Conservation (phyloP, 2,888 invertebrate species). For the Chrysomela aeneicollis region DNA sequence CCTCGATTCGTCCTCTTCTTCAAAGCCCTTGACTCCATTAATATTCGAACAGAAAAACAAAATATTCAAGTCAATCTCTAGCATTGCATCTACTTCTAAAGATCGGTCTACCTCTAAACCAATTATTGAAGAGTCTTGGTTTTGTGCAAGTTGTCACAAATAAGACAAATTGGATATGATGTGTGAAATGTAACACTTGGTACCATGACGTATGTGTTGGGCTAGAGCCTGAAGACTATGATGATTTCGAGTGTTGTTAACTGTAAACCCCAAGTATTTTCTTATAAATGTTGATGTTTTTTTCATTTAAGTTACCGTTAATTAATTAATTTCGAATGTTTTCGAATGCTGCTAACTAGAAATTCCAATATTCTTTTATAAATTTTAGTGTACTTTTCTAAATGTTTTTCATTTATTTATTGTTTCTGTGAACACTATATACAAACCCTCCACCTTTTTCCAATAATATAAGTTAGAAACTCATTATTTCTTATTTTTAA, state of each 20-base stretch:
- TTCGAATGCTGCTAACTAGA: neutral
- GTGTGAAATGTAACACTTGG: constrained; percentile 4
- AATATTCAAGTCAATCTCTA: too few species aligned
- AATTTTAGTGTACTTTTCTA: neutral
- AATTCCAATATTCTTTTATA: neutral
- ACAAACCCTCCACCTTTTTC: neutral
- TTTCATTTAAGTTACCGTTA: neutral
- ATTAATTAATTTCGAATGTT: neutral
- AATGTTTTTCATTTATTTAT: neutral
- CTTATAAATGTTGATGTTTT: neutral
- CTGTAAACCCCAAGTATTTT: constrained; percentile 10
- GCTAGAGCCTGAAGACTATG: constrained; percentile 22
- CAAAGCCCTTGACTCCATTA: too few species aligned
- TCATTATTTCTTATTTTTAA: neutral
- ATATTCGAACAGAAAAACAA: too few species aligned
- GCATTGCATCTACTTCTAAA: too few species aligned
- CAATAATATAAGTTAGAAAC: neutral
- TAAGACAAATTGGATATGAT: too few species aligned
- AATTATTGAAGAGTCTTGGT: neutral
- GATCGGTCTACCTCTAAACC: too few species aligned
- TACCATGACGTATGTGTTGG: constrained; percentile 24
- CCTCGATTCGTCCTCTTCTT: too few species aligned
- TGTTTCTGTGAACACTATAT: neutral
- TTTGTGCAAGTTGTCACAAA: neutral
- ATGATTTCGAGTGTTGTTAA: constrained; percentile 26